Percentiles rank a stretch among this genome's conserved stretches.
These are phyloP conservation scores for Petrocephalus sullivani DNA, from an alignment of 2,797 vertebrate genomes.

Conservation along the genomic window DNA sequence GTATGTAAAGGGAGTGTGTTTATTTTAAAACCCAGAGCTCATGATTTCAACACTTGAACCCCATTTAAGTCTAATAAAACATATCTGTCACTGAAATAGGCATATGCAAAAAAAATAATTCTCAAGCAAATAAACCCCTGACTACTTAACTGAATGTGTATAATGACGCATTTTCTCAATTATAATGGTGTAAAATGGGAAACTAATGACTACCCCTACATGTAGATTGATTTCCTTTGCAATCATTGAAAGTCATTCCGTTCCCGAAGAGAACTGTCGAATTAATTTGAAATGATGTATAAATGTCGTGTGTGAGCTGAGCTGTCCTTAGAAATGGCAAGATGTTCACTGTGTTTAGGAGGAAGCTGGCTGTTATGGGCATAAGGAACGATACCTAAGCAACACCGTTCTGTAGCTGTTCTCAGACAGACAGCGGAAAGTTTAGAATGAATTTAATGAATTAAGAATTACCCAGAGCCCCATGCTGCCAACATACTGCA, in stretches of 20 bases:
- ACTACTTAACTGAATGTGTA: constrained; percentile 2
- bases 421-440: not conserved
- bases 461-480: not conserved
- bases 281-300: constrained; percentile 11
- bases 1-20: constrained; percentile 18
- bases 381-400: not conserved
- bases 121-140: constrained; percentile 9
- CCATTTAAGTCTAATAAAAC: not conserved
- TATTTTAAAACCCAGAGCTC: not conserved
- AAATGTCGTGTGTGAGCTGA: not conserved
- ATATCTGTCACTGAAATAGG: not conserved
- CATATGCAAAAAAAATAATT: not conserved
- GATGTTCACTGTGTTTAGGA: not conserved
- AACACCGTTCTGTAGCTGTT: not conserved
- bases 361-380: not conserved
- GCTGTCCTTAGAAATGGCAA: not conserved
- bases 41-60: not conserved
- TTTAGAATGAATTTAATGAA: not conserved
- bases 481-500: not conserved
- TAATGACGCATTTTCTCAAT: constrained; percentile 7
- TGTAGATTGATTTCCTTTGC: constrained; percentile 13
- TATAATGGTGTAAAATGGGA: not conserved
- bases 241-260: not conserved
- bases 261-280: not conserved
- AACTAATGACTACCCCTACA: not conserved